Conservation (phyloP, 35 echinoderm and acorn worm genomes). For the Diadema setosum region DNA sequence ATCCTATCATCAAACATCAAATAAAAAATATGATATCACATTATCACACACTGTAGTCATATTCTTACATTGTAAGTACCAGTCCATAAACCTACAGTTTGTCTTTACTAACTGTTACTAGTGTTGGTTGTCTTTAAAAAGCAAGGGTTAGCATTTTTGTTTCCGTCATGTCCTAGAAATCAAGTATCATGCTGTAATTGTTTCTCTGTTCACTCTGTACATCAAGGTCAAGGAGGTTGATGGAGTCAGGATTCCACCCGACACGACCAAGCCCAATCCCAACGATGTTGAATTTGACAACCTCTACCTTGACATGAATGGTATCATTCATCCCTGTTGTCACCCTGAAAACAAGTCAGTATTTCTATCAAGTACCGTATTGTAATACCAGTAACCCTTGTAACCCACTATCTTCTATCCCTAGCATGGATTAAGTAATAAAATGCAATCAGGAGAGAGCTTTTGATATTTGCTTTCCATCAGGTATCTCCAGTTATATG, state of each 20-base stretch:
- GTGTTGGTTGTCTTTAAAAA: not conserved
- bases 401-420: too few relatives aligned
- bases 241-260: conserved; percentile 67
- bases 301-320: conserved; percentile 99
- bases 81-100: not conserved
- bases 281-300: conserved; percentile 99
- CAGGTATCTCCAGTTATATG: too few relatives aligned
- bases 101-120: not conserved
- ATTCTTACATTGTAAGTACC: too few relatives aligned
- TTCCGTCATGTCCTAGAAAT: not conserved
- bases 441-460: too few relatives aligned
- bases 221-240: conserved; percentile 59
- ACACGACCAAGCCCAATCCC: conserved; percentile 85
- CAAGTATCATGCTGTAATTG: not conserved
- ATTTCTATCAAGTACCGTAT: too few relatives aligned
- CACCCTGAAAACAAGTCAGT: conserved; percentile 99
- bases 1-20: too few relatives aligned
- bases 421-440: too few relatives aligned
- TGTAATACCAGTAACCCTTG: too few relatives aligned
- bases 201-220: not conserved
- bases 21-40: too few relatives aligned
- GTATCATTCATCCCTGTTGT: conserved; percentile 99
- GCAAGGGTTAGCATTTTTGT: not conserved
- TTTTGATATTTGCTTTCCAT: too few relatives aligned
- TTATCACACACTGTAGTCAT: too few relatives aligned